Evolutionary conservation across 2,888 invertebrate species (phyloP).

Genomic region (Lithophane leautieri): DNA sequence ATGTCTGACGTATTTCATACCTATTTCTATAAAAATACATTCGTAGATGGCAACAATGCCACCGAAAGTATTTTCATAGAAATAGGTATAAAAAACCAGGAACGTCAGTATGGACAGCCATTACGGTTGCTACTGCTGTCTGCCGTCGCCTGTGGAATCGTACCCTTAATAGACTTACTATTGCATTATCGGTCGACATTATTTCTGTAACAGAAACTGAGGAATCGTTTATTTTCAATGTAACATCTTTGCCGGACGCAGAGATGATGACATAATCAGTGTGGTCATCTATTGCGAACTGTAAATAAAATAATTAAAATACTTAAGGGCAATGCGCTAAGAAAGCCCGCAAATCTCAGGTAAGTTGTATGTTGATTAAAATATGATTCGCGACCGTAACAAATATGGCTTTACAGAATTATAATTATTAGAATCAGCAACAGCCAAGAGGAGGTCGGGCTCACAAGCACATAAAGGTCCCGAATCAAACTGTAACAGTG

Average conservation of each 20-base stretch:
- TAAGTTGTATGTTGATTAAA: no score
- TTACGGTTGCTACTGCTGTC: neutral
- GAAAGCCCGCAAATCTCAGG: no score
- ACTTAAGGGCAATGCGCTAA: no score
- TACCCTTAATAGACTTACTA: conserved; percentile 38
- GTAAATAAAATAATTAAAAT: conserved; percentile 8
- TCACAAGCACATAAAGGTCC: no score
- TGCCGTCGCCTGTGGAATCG: neutral
- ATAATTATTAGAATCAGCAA: no score
- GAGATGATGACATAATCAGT: conserved; percentile 60
- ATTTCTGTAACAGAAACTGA: neutral
- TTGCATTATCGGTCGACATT: conserved; percentile 47
- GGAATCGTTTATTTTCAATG: conserved; percentile 35
- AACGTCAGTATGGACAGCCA: neutral
- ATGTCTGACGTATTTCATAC: neutral
- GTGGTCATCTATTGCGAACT: conserved; percentile 58
- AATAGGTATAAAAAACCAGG: neutral
- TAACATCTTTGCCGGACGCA: conserved; percentile 41
- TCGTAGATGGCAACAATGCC: neutral
- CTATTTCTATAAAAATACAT: neutral
- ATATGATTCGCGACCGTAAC: no score
- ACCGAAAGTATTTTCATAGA: neutral
- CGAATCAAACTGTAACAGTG: no score
- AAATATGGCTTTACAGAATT: no score
- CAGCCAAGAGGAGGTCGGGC: no score